Evolutionary conservation across 2,797 vertebrate genomes (phyloP).

Genomic region (Sandelia bainsii): DNA sequence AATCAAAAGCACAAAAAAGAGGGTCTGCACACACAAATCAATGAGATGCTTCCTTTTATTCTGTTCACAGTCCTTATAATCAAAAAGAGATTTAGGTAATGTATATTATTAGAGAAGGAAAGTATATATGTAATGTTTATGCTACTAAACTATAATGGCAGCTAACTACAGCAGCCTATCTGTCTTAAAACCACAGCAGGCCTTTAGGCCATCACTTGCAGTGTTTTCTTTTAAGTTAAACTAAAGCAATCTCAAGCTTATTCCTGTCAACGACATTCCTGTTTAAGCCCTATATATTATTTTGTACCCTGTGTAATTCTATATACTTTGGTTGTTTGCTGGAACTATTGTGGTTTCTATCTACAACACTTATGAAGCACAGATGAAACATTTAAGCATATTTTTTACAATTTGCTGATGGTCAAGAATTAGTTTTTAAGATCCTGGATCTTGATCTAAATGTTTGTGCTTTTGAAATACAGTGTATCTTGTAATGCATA

Average conservation of each 20-base stretch:
- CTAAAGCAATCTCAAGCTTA: neutral
- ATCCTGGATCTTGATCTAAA: slow-evolving; percentile 10
- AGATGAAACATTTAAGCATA: slow-evolving; percentile 10
- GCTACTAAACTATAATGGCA: slow-evolving; percentile 36
- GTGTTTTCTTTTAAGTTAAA: slow-evolving; percentile 5
- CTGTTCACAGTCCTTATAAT: slow-evolving; percentile 24
- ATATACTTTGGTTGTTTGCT: neutral
- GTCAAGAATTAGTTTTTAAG: slow-evolving; percentile 6
- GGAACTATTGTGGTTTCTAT: neutral
- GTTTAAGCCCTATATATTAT: neutral
- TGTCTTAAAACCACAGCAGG: slow-evolving; percentile 24
- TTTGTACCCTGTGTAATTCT: neutral
- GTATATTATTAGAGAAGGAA: slow-evolving; percentile 28
- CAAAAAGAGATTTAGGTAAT: slow-evolving; percentile 37
- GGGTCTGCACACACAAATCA: neutral
- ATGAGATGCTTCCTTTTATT: neutral
- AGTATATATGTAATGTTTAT: neutral
- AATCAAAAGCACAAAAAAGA: too few species aligned
- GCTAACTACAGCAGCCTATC: slow-evolving; percentile 34
- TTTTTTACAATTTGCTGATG: slow-evolving; percentile 14
- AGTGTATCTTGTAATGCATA: slow-evolving; percentile 12
- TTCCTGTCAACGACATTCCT: slow-evolving; percentile 5
- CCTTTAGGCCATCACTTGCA: slow-evolving; percentile 14
- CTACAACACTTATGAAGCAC: slow-evolving; percentile 17
- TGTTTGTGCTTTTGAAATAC: slow-evolving; percentile 33